phyloP scores from a whole-genome alignment of 2,113 vertebrate species.

The Speoplatyrhinus poulsoni region DNA sequence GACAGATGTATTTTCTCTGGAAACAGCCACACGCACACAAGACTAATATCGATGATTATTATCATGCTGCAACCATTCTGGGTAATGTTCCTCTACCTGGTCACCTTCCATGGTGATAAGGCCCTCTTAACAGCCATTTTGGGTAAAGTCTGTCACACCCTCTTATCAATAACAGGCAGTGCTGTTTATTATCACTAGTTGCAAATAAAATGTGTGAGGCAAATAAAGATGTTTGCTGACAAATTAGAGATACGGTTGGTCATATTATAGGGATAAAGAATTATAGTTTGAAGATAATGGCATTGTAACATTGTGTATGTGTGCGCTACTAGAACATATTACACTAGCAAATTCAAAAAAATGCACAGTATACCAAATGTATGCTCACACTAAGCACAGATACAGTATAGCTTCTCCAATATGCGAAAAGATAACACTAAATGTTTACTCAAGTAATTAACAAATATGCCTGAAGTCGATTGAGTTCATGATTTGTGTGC shows the following conservation, averaged over 20 bases:
- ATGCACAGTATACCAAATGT: background rate
- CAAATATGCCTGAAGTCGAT: background rate
- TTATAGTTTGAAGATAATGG: background rate
- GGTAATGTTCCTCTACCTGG: constrained; percentile 53
- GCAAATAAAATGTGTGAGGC: constrained; percentile 49
- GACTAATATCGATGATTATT: constrained; percentile 73
- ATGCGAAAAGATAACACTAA: background rate
- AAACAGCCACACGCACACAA: constrained; percentile 44
- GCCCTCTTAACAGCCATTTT: constrained; percentile 38
- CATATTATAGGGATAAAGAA: background rate
- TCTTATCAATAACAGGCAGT: constrained; percentile 44
- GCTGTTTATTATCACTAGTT: constrained; percentile 12
- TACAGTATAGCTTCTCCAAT: too few species aligned
- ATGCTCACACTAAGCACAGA: background rate
- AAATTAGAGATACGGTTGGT: constrained; percentile 7
- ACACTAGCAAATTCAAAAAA: background rate
- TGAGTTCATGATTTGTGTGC: background rate
- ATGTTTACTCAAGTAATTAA: background rate
- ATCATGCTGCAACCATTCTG: constrained; percentile 49
- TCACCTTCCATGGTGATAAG: constrained; percentile 44
- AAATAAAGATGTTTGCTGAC: constrained; percentile 35
- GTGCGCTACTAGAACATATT: too few species aligned
- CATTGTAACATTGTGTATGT: background rate
- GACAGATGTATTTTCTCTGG: constrained; percentile 66
- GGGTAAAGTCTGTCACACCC: constrained; percentile 22